Evolutionary conservation across 1,140 invertebrate species (phyloP), one percentile per base, ranked within the genome.

Genomic region (Drosophila insularis): DNA sequence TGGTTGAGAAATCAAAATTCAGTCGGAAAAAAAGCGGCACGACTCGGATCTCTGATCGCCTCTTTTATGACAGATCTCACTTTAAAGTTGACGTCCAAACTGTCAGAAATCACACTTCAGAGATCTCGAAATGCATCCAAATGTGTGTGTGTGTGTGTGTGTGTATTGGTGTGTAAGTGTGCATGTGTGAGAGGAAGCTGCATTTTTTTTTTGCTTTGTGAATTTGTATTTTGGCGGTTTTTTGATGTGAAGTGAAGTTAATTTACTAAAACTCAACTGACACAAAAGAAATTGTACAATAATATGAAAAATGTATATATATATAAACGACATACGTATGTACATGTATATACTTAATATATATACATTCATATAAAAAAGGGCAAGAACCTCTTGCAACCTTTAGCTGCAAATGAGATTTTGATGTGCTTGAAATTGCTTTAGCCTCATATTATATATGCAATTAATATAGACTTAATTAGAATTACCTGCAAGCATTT

Each of bases 11-110:
- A 82, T 85, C 35, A 80, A 87, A 86, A 87, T 77, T 89, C 80
- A 80, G 5, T 8, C 17, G n/a, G 4, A 50, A 50, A 46, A 50
- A 87, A 82, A 84, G 84, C 80, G 77, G 84, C 73, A 32, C 43
- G 43, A 50, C 78, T 68, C 37, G 17, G 32, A 21, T 13, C 58
- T 13, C 59, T 78, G 65, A 50, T 50, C 43, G 43, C 43, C 76
- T 81, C 73, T 74, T 87, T 89, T 89, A 89, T 89, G 84, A 89
- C 84, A 89, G 84, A 89, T 89, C 84, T 89, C 84, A 89, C 84
- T 74, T 84, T 89, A 78, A 87, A 89, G 80, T 84, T 76, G 73
- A 89, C 77, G 84, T 84, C 80, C 55, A 62, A 80, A 59, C 84
- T 89, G 84, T 84, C 84, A 89, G 68, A 89, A 89, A 80, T 89